Base-by-base conservation (phyloP, 2,888 invertebrate genomes). In the Drepanosiphum platanoidis region DNA sequence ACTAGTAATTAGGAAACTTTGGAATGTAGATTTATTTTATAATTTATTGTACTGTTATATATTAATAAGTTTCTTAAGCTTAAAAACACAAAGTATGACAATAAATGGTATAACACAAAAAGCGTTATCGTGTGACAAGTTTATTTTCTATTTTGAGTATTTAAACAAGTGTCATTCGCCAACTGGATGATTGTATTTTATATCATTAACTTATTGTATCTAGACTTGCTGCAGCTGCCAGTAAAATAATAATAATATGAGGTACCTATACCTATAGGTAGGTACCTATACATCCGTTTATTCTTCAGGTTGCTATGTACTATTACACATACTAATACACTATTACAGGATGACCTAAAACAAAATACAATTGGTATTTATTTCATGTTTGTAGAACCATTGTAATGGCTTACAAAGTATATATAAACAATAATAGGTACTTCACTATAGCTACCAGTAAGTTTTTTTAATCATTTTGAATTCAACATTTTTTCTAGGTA, bases 111-210 rank as follows among this genome's bases (percentile, higher is more conserved):
- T 1, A n/a, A 34, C 46, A 79, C 8, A n/a, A 8, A 46, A 68
- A 46, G 5, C 32, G 30, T 70, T 42, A 27, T 68, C 39, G 18
- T 27, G 11, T 66, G 34, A 64, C 74, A 75, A 3, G 52, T 75
- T 75, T 39, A 1, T 66, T 36, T 34, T 75, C 7, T 83, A 39
- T 42, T 83, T 46, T 52, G 42, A 58, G 46, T 82, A 75, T 75
- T 83, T 83, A 52, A 66, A 83, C 83, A 83, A 75, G 75, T 83
- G 83, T 64, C 66, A 52, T 66, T 75, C 34, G 66, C 66, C 83
- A 83, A 83, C 74, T 74, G 83, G 32, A 46, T 30, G 52, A 81
- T 39, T 71, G 34, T 81, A 58, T 70, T 39, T 7, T 36, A 34
- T 18, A 9, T 52, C n/a, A 68, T 80, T 68, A 42, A 22, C 27